Percentiles rank a stretch among this genome's conserved stretches.
These are phyloP conservation scores for Nycteola revayana DNA, from an alignment of 2,888 invertebrate genomes.

Conservation along the genomic window DNA sequence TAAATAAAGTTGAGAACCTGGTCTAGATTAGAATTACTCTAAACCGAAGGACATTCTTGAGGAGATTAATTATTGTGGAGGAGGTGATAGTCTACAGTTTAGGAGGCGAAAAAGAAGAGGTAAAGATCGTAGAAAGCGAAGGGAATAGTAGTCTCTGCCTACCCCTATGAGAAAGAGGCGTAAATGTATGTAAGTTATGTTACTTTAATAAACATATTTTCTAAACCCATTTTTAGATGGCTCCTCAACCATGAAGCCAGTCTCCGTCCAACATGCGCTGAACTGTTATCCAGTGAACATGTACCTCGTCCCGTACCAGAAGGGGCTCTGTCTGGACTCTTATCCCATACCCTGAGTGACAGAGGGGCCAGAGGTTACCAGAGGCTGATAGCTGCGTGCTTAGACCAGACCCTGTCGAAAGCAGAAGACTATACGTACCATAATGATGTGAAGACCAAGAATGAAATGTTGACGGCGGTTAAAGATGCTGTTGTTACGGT, in stretches of 20 bases:
- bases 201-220: too few species aligned
- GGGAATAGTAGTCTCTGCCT: too few species aligned
- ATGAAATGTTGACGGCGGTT: conserved; percentile 39
- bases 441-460: conserved; percentile 44
- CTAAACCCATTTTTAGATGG: conserved; percentile 82
- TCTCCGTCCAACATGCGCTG: conserved; percentile 91
- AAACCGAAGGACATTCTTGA: too few species aligned
- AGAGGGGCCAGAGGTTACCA: conserved; percentile 74
- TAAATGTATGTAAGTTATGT: too few species aligned
- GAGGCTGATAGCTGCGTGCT: conserved; percentile 56
- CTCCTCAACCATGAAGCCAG: conserved; percentile 92
- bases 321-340: conserved; percentile 90
- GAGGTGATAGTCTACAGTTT: too few species aligned
- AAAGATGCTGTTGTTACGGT: conserved; percentile 59
- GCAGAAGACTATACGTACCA: conserved; percentile 93
- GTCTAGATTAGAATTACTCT: too few species aligned
- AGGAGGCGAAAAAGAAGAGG: too few species aligned
- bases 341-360: conserved; percentile 91
- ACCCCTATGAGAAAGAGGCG: too few species aligned
- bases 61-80: too few species aligned
- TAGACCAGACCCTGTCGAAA: conserved; percentile 77
- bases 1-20: too few species aligned
- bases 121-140: too few species aligned
- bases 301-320: conserved; percentile 95
- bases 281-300: conserved; percentile 90